Evolutionary conservation across 2,888 invertebrate genomes (phyloP).

Genomic region (Cantharis rufa): DNA sequence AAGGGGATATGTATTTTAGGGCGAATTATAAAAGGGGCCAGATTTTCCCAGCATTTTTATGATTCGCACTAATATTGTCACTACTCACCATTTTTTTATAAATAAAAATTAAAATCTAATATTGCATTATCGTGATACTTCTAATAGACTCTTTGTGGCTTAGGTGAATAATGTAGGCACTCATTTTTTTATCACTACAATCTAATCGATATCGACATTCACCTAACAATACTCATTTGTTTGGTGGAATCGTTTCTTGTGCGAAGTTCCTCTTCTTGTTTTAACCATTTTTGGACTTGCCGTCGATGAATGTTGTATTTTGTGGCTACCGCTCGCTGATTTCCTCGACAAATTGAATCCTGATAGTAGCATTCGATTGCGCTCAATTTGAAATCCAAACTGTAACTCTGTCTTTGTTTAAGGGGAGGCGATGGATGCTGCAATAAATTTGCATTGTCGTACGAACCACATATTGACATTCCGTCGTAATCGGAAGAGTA

Average conservation of each 20-base stretch:
- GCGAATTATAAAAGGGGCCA: background rate
- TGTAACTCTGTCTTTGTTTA: conserved; percentile 55
- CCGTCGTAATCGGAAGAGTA: conserved; percentile 37
- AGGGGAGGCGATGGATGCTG: conserved; percentile 34
- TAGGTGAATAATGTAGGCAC: background rate
- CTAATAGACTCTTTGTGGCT: conserved; percentile 29
- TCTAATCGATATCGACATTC: background rate
- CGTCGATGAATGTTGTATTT: conserved; percentile 58
- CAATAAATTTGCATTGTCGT: conserved; percentile 38
- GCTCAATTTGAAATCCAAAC: conserved; percentile 61
- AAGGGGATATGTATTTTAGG: background rate
- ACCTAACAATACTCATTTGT: conserved; percentile 42
- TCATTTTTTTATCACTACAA: conserved; percentile 1
- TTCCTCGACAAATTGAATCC: conserved; percentile 57
- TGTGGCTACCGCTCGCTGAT: conserved; percentile 56
- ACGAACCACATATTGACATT: conserved; percentile 33
- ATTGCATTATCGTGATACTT: conserved; percentile 20
- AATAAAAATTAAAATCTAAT: conserved; percentile 17
- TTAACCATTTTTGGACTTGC: conserved; percentile 63
- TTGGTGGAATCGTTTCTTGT: conserved; percentile 48
- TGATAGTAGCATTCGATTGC: conserved; percentile 61
- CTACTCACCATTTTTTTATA: background rate
- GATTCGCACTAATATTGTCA: background rate
- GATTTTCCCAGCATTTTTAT: background rate
- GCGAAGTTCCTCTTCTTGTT: conserved; percentile 56